A percentile compares a stretch with the other conserved stretches of the same genome.
Conservation (phyloP, 2,888 invertebrate species). For the Aplocera efformata region DNA sequence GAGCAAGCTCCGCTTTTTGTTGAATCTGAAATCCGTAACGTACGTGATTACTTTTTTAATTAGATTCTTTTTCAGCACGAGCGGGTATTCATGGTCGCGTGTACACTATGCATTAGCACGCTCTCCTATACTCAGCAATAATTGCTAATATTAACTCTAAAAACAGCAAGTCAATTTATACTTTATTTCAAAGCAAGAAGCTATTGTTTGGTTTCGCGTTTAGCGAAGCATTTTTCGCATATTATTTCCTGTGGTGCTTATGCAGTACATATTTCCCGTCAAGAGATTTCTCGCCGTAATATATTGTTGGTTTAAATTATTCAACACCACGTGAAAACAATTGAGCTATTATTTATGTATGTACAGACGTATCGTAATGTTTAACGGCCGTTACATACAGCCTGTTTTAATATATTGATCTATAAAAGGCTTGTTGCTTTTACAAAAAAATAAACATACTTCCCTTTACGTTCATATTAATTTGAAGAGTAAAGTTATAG, state of each 20-base stretch:
- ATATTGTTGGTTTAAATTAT: conserved; percentile 26
- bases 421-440: conserved; percentile 17
- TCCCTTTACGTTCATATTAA: neutral
- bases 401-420: conserved; percentile 18
- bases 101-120: conserved; percentile 50
- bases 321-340: conserved; percentile 21
- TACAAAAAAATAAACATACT: conserved; percentile 10
- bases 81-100: conserved; percentile 41
- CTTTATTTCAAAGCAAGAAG: conserved; percentile 26
- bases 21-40: conserved; percentile 37
- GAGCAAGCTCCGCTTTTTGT: conserved; percentile 34
- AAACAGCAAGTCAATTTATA: conserved; percentile 26
- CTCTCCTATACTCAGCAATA: conserved; percentile 37
- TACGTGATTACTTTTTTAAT: conserved; percentile 49
- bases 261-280: conserved; percentile 30
- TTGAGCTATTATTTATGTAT: conserved; percentile 23
- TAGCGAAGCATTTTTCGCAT: conserved; percentile 27
- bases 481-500: too few species aligned
- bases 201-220: conserved; percentile 20
- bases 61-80: conserved; percentile 37
- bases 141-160: conserved; percentile 46
- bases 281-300: conserved; percentile 29
- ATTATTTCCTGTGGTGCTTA: conserved; percentile 31
- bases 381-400: conserved; percentile 18
- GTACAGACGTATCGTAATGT: conserved; percentile 18